phyloP scores from a whole-genome alignment of 2,888 invertebrate genomes.

The Eupithecia inturbata region DNA sequence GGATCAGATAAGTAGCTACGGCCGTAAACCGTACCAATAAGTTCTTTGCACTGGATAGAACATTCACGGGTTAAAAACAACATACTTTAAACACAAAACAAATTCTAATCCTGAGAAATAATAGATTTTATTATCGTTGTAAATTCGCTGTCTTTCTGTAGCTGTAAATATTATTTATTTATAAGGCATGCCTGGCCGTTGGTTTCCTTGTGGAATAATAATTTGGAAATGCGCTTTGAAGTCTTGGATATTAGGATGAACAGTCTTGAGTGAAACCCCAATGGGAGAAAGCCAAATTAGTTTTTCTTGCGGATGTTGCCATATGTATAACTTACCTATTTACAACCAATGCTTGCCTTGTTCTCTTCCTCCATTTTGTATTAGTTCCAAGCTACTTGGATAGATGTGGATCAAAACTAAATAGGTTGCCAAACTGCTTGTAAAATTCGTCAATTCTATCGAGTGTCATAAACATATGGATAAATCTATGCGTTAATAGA shows the following conservation, averaged over 20 bases:
- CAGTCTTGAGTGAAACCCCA: background rate
- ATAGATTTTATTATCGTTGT: slow-evolving; percentile 57
- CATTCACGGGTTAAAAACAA: background rate
- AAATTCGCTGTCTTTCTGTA: slow-evolving; percentile 54
- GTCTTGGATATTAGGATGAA: slow-evolving; percentile 5
- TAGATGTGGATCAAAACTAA: background rate
- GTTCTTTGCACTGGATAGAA: no score
- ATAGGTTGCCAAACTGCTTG: background rate
- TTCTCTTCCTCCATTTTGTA: background rate
- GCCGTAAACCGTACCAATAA: no score
- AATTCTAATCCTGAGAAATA: slow-evolving; percentile 44
- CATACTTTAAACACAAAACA: slow-evolving; percentile 47
- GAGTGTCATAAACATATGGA: no score
- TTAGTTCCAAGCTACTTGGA: background rate
- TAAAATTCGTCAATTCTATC: background rate
- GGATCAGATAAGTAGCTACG: no score
- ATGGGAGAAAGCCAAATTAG: slow-evolving; percentile 2
- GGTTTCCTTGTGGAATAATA: slow-evolving; percentile 40
- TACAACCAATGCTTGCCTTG: background rate
- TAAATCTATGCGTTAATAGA: no score
- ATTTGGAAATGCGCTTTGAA: slow-evolving; percentile 14
- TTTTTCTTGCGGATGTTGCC: background rate
- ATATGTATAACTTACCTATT: background rate
- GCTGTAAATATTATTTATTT: slow-evolving; percentile 40
- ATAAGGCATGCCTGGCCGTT: slow-evolving; percentile 37